phyloP scores from a whole-genome alignment of 2,797 vertebrate species.

The Falco novaeseelandiae region DNA sequence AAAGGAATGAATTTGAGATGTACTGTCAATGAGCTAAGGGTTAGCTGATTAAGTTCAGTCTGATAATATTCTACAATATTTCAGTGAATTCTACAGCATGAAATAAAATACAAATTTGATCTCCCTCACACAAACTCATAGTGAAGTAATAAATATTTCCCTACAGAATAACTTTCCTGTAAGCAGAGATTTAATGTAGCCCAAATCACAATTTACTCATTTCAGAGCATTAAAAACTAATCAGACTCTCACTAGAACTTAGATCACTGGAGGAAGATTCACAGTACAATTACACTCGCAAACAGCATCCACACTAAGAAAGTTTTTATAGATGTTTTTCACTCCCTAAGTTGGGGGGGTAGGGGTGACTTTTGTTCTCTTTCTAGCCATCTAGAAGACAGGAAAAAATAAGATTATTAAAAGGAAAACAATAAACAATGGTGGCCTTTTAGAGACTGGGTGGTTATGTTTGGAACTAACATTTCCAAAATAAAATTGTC shows the following conservation, averaged over 20 bases:
- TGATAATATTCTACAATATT: background rate
- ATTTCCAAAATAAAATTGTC: constrained; percentile 72
- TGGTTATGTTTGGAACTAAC: constrained; percentile 58
- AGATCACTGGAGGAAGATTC: background rate
- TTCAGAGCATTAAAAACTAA: background rate
- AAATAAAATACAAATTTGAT: constrained; percentile 21
- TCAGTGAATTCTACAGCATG: background rate
- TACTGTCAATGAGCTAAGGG: background rate
- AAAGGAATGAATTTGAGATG: background rate
- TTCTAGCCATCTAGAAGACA: constrained; percentile 13
- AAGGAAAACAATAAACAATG: constrained; percentile 57
- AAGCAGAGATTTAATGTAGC: constrained; percentile 36
- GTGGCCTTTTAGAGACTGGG: constrained; percentile 32
- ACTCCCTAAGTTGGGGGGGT: background rate
- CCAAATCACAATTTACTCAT: constrained; percentile 13
- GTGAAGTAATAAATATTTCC: constrained; percentile 38
- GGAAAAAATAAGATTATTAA: constrained; percentile 42
- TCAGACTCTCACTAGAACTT: background rate
- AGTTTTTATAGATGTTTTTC: background rate
- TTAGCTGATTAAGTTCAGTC: background rate
- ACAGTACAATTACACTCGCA: background rate
- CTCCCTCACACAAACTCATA: background rate
- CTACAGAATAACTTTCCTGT: background rate
- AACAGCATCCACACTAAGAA: background rate
- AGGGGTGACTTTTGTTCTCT: background rate